Percentiles rank a stretch among this genome's conserved stretches.
Evolutionary conservation across 2,888 invertebrate genomes (phyloP).

Genomic region (Trachelus iudaicus): DNA sequence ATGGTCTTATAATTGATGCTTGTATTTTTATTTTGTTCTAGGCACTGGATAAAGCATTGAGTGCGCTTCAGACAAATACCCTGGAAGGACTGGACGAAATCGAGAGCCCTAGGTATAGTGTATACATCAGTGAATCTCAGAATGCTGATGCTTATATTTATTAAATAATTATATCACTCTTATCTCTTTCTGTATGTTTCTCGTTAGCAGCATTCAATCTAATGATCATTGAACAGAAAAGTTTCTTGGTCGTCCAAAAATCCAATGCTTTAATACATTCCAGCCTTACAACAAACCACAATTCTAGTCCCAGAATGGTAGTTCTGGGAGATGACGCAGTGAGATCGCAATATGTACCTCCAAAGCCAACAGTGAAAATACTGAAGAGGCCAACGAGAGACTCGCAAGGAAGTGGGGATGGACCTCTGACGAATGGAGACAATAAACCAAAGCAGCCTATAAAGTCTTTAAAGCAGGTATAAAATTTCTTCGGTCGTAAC

Average conservation of each 20-base stretch:
- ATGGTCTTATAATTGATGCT: not conserved
- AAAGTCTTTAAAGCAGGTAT: conserved; percentile 79
- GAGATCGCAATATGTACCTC: conserved; percentile 82
- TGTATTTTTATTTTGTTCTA: conserved; percentile 37
- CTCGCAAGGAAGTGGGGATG: conserved; percentile 66
- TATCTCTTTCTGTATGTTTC: not conserved
- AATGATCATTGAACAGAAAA: not conserved
- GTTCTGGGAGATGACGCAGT: conserved; percentile 82
- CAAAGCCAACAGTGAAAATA: conserved; percentile 86
- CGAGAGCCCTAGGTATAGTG: conserved; percentile 53
- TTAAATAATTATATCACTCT: not conserved
- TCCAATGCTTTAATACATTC: not conserved
- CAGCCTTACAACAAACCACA: conserved; percentile 32
- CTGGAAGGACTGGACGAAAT: conserved; percentile 52
- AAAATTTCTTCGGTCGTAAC: conserved; percentile 6
- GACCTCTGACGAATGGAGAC: conserved; percentile 74
- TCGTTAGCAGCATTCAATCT: not conserved
- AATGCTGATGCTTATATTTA: not conserved
- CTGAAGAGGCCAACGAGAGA: conserved; percentile 77
- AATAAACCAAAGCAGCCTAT: conserved; percentile 79
- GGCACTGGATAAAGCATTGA: conserved; percentile 62
- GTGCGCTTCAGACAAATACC: conserved; percentile 56
- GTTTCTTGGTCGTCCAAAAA: not conserved
- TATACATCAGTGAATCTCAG: not conserved
- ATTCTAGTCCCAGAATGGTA: conserved; percentile 71